These are phyloP conservation scores for Sparus aurata DNA, from an alignment of 2,797 vertebrate species.

Conservation along the genomic window DNA sequence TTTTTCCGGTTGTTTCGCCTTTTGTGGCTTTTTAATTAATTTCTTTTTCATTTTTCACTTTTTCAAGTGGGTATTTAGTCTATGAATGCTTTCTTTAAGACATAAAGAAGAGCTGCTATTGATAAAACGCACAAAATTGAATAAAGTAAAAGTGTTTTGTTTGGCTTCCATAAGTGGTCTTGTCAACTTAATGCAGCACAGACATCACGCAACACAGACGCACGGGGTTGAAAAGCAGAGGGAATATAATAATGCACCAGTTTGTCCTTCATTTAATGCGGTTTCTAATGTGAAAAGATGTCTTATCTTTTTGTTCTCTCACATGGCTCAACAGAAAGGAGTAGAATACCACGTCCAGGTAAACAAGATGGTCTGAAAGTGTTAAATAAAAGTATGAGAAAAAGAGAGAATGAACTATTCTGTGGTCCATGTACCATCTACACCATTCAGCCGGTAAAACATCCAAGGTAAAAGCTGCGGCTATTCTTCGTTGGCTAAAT, in stretches of 20 bases:
- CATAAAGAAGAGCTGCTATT: constrained; percentile 11
- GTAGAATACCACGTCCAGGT: constrained; percentile 9
- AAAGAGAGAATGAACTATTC: constrained; percentile 29
- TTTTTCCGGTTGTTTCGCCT: constrained; percentile 32
- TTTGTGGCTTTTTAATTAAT: constrained; percentile 49
- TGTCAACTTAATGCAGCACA: constrained; percentile 24
- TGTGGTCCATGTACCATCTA: constrained; percentile 36
- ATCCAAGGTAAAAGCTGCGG: constrained; percentile 53
- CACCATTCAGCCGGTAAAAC: constrained; percentile 28
- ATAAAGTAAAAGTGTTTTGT: constrained; percentile 17
- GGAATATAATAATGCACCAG: not conserved
- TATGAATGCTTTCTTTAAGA: constrained; percentile 33
- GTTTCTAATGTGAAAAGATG: constrained; percentile 18
- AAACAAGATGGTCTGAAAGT: constrained; percentile 26
- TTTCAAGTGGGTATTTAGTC: constrained; percentile 44
- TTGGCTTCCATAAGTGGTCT: constrained; percentile 16
- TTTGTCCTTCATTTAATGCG: constrained; percentile 27
- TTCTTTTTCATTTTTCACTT: constrained; percentile 30
- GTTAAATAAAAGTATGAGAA: constrained; percentile 24
- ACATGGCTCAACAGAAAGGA: constrained; percentile 3
- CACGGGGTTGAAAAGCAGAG: constrained; percentile 1
- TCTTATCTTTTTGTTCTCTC: constrained; percentile 35
- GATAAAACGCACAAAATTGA: constrained; percentile 8
- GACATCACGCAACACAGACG: not conserved
- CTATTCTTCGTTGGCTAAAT: constrained; percentile 44